Percentiles rank a stretch among this genome's conserved stretches.
These are phyloP conservation scores for Mellilla xanthometata DNA, from an alignment of 2,888 invertebrate genomes.

Conservation along the genomic window DNA sequence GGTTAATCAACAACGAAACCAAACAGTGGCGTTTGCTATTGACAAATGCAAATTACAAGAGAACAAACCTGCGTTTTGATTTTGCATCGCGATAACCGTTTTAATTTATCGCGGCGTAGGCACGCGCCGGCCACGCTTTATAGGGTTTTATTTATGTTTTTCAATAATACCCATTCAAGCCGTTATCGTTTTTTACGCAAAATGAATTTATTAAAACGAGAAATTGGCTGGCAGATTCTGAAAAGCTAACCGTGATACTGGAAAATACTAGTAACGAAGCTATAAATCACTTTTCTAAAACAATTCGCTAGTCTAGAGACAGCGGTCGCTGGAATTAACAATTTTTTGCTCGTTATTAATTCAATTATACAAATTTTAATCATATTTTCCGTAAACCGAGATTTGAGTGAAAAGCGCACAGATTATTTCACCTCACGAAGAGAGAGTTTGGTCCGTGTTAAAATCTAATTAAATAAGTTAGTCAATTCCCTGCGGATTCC, in stretches of 20 bases:
- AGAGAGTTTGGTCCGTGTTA: background rate
- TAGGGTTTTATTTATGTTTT: slow-evolving; percentile 10
- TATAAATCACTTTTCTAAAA: background rate
- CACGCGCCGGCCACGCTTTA: background rate
- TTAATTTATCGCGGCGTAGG: slow-evolving; percentile 8
- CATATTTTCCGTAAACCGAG: background rate
- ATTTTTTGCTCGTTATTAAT: background rate
- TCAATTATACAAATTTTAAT: background rate
- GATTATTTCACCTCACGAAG: slow-evolving; percentile 5
- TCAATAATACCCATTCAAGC: slow-evolving; percentile 6
- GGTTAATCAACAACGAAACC: slow-evolving; percentile 4
- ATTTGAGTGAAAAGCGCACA: slow-evolving; percentile 10
- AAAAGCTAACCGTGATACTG: background rate
- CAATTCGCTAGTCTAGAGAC: background rate
- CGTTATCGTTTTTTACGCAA: slow-evolving; percentile 7
- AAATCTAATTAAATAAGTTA: slow-evolving; percentile 20
- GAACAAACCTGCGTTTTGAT: slow-evolving; percentile 15
- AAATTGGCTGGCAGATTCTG: background rate
- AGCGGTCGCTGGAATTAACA: background rate
- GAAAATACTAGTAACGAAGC: background rate
- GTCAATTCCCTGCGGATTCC: slow-evolving; percentile 9
- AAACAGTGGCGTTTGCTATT: slow-evolving; percentile 5
- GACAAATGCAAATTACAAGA: slow-evolving; percentile 11
- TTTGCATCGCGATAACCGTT: slow-evolving; percentile 8
- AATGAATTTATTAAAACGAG: slow-evolving; percentile 2